phyloP scores from a whole-genome alignment of 2,797 vertebrate species.

The Limnodromus scolopaceus region DNA sequence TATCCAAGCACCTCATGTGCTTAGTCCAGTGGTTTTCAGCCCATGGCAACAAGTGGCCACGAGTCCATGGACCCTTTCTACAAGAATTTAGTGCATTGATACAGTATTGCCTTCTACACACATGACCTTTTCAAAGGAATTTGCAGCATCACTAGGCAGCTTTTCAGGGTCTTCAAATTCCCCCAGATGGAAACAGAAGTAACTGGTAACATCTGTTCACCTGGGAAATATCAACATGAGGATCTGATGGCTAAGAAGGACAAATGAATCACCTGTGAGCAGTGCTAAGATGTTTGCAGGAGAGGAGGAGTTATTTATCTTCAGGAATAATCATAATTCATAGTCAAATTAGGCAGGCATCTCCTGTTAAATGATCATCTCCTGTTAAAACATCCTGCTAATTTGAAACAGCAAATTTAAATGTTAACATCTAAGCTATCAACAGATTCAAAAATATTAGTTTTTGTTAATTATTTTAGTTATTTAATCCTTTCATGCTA shows the following conservation, averaged over 20 bases:
- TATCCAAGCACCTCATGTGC: not conserved
- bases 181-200: not conserved
- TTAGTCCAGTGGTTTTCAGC: not conserved
- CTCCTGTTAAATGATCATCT: not conserved
- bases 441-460: not conserved
- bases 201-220: not conserved
- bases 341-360: not conserved
- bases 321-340: not conserved
- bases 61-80: not conserved
- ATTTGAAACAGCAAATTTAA: not conserved
- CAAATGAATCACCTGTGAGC: not conserved
- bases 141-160: not conserved
- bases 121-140: not conserved
- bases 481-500: not conserved
- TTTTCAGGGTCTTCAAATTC: not conserved
- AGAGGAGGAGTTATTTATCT: not conserved
- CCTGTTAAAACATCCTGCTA: not conserved
- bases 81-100: not conserved
- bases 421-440: not conserved
- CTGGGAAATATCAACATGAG: not conserved
- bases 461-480: not conserved
- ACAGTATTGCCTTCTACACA: accelerated
- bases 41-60: accelerated
- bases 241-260: not conserved
- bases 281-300: not conserved